phyloP scores from a whole-genome alignment of 2,888 invertebrate species.

The Aphodius granarius region DNA sequence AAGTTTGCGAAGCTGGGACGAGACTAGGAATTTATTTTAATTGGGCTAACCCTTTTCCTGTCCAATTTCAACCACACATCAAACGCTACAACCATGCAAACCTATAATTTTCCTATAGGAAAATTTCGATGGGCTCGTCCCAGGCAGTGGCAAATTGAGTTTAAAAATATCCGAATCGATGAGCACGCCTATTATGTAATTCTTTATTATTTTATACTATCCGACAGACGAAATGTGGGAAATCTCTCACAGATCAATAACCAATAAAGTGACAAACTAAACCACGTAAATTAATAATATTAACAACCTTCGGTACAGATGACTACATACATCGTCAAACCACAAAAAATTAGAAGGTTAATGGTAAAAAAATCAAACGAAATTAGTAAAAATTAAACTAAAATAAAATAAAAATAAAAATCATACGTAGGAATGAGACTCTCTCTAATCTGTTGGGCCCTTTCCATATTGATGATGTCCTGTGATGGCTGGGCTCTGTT shows the following conservation, averaged over 20 bases:
- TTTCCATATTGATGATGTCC: conserved; percentile 19
- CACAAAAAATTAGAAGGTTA: too few species aligned
- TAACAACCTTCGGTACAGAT: too few species aligned
- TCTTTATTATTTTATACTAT: neutral
- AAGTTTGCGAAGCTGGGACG: neutral
- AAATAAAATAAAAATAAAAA: neutral
- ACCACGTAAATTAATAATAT: too few species aligned
- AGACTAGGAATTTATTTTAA: neutral
- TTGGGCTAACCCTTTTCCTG: neutral
- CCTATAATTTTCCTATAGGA: neutral
- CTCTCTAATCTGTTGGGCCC: conserved; percentile 17
- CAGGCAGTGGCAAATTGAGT: neutral
- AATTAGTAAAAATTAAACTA: neutral
- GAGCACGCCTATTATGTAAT: neutral
- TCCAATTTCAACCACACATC: neutral
- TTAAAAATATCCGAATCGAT: neutral
- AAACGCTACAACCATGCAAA: neutral
- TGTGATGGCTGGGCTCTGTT: conserved; percentile 9
- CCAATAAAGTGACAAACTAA: too few species aligned
- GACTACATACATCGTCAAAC: too few species aligned
- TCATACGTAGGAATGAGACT: conserved; percentile 18
- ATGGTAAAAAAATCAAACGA: neutral
- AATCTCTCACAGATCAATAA: too few species aligned
- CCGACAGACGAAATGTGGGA: too few species aligned
- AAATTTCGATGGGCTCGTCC: neutral